Evolutionary conservation across 2,797 vertebrate species (phyloP).

Genomic region (Propithecus deckenii): DNA sequence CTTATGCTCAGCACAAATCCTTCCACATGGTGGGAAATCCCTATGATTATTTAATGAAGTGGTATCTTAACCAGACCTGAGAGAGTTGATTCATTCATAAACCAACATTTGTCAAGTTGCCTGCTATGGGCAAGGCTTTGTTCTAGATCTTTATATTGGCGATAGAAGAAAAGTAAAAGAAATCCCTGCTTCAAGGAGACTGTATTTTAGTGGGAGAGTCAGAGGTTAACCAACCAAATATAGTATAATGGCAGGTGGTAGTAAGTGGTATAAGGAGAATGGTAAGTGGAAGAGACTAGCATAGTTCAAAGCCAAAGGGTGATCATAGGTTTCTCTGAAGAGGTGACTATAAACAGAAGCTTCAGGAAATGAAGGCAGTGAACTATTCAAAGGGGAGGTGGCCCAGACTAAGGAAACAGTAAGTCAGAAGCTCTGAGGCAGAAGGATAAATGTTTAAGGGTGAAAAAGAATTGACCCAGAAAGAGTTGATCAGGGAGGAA

Average conservation of each 20-base stretch:
- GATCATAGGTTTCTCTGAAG: neutral
- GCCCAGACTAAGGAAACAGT: neutral
- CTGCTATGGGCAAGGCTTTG: neutral
- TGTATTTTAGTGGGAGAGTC: neutral
- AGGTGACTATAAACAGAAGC: neutral
- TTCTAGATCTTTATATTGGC: neutral
- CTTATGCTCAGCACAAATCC: neutral
- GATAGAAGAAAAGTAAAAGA: neutral
- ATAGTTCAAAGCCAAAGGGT: neutral
- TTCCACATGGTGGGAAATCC: neutral
- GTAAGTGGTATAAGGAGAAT: neutral
- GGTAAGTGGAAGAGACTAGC: neutral
- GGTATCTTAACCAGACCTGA: neutral
- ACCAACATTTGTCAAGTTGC: neutral
- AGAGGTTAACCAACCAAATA: neutral
- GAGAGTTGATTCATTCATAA: slow-evolving; percentile 13
- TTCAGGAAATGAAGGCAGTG: neutral
- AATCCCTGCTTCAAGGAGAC: neutral
- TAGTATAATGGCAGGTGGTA: neutral
- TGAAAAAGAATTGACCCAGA: neutral
- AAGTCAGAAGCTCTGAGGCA: neutral
- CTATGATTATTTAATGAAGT: neutral
- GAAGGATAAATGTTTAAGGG: neutral
- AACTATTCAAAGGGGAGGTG: neutral
- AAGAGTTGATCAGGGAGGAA: neutral